Conservation (phyloP, 2,113 vertebrate species). For the Sinocyclocheilus anshuiensis region DNA sequence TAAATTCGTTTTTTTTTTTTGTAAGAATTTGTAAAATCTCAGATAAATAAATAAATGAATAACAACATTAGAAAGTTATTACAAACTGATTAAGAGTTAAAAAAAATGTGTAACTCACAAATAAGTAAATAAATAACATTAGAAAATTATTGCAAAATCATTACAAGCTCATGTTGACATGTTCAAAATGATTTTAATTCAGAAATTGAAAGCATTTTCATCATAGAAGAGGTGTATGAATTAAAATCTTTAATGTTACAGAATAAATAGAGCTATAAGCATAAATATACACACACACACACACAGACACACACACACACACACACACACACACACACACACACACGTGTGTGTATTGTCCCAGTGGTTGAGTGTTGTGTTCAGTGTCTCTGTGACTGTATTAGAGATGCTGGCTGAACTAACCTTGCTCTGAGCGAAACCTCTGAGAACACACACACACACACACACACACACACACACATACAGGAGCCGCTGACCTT, state of each 20-base stretch:
- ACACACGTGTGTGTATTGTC: no score
- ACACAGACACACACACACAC: no score
- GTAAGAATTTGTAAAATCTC: no score
- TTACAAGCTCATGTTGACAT: background rate
- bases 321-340: no score
- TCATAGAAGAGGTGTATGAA: no score
- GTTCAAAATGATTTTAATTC: background rate
- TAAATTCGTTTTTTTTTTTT: no score
- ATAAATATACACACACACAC: background rate
- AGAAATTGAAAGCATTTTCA: background rate
- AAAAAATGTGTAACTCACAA: no score
- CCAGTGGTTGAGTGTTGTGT: background rate
- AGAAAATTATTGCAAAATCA: no score
- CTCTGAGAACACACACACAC: background rate
- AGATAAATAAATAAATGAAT: no score
- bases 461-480: background rate
- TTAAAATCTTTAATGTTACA: background rate
- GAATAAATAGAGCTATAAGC: background rate
- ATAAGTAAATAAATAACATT: no score
- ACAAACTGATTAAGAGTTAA: no score
- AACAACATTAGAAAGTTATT: no score
- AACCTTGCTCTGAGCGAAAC: slow-evolving; percentile 45
- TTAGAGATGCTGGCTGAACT: slow-evolving; percentile 17
- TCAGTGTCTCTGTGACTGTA: background rate
- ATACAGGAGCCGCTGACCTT: slow-evolving; percentile 12